Conservation (phyloP, 2,888 invertebrate species). For the Imbricaverruca yamaguchii region DNA sequence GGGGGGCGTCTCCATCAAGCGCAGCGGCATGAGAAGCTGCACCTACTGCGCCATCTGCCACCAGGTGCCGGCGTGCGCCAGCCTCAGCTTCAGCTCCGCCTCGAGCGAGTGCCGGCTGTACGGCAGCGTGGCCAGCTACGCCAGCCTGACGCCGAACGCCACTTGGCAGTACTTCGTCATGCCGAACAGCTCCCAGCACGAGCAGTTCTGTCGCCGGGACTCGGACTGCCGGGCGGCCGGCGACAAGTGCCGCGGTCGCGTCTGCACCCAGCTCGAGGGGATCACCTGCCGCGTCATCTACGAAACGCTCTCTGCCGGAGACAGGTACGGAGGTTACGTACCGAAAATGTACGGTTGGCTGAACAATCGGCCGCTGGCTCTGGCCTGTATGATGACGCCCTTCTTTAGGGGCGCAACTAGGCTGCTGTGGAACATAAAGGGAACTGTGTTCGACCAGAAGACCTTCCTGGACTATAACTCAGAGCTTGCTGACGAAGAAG, state of each 20-base stretch:
- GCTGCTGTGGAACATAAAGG: too few relatives aligned
- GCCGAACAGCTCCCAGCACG: not conserved
- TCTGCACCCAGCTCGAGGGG: not conserved
- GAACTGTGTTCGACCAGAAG: too few relatives aligned
- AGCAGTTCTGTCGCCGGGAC: not conserved
- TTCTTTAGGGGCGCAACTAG: too few relatives aligned
- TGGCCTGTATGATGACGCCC: not conserved
- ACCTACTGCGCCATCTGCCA: not conserved
- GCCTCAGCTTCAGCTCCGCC: not conserved
- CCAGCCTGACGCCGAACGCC: not conserved
- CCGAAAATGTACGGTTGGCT: not conserved
- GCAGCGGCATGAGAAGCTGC: not conserved
- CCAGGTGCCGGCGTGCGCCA: not conserved
- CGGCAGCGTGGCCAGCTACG: not conserved
- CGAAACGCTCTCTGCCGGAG: not conserved
- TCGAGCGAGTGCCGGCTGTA: not conserved
- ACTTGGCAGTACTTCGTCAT: not conserved
- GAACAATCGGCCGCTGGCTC: not conserved
- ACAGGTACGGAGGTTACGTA: not conserved
- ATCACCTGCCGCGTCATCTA: not conserved
- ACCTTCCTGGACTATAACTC: too few relatives aligned
- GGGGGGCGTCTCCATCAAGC: not conserved
- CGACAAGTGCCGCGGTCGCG: not conserved
- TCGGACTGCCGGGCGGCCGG: not conserved
- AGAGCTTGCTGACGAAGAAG: too few relatives aligned